A percentile compares a stretch with the other conserved stretches of the same genome.
Evolutionary conservation across 2,113 vertebrate genomes (phyloP).

Genomic region (Uropsilus gracilis): DNA sequence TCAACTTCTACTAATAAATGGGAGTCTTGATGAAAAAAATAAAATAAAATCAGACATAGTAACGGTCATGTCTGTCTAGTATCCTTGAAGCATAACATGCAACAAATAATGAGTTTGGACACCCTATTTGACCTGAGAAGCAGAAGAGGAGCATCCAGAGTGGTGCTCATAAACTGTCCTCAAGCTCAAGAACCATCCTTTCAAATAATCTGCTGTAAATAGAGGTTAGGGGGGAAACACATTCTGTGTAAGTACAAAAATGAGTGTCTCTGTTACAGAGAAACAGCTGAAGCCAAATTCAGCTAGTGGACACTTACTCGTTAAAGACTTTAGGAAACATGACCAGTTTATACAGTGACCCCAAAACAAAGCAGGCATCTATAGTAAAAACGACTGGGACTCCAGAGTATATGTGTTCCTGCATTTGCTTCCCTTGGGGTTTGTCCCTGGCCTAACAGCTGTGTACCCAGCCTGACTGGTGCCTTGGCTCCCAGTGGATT

Average conservation of each 20-base stretch:
- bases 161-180: not conserved
- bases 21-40: not conserved
- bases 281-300: not conserved
- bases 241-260: not conserved
- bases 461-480: not conserved
- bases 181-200: not conserved
- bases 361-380: not conserved
- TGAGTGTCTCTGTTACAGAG: not conserved
- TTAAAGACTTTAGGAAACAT: conserved; percentile 1
- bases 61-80: not conserved
- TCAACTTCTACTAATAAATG: conserved; percentile 32
- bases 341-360: not conserved
- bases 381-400: not conserved
- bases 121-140: not conserved
- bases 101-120: not conserved
- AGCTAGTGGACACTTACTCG: not conserved
- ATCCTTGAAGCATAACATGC: not conserved
- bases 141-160: not conserved
- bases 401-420: not conserved
- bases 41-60: not conserved
- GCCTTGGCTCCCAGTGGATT: not conserved
- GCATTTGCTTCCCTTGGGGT: not conserved
- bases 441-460: not conserved
- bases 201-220: not conserved
- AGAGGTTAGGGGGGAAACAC: not conserved